Evolutionary conservation across 2,888 invertebrate genomes (phyloP).

Genomic region (Epirrhoe alternata): DNA sequence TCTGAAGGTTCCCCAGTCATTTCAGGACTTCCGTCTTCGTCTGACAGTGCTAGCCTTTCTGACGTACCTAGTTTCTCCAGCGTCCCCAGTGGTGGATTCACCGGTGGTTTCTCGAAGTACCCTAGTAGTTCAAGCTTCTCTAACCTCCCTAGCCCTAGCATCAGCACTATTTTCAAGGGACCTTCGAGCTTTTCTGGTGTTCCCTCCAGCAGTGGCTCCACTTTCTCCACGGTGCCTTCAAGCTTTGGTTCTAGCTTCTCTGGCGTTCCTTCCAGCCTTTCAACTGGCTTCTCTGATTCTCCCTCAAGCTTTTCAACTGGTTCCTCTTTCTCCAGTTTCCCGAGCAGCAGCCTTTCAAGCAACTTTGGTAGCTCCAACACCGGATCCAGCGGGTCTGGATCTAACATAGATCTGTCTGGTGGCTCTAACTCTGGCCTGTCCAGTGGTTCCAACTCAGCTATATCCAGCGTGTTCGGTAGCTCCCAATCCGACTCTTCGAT

Average conservation of each 20-base stretch:
- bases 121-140: slow-evolving; percentile 19
- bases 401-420: slow-evolving; percentile 3
- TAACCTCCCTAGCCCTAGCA: slow-evolving; percentile 20
- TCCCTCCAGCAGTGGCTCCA: neutral
- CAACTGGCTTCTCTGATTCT: slow-evolving; percentile 8
- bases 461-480: slow-evolving; percentile 19
- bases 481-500: slow-evolving; percentile 26
- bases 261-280: slow-evolving; percentile 5
- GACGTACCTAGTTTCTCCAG: slow-evolving; percentile 11
- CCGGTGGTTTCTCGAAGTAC: slow-evolving; percentile 12
- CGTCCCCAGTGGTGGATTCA: slow-evolving; percentile 23
- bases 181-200: slow-evolving; percentile 7
- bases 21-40: slow-evolving; percentile 13
- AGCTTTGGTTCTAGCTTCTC: neutral
- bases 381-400: slow-evolving; percentile 12
- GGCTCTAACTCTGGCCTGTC: slow-evolving; percentile 19
- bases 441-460: slow-evolving; percentile 21
- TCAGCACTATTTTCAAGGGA: slow-evolving; percentile 8
- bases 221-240: neutral
- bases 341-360: slow-evolving; percentile 7
- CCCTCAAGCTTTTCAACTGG: slow-evolving; percentile 10
- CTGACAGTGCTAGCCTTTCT: slow-evolving; percentile 15
- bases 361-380: slow-evolving; percentile 7
- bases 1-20: slow-evolving; percentile 12
- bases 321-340: slow-evolving; percentile 4